These are phyloP conservation scores for Leptinotarsa undecemlineata DNA, from an alignment of 1,140 invertebrate genomes.

Conservation along the genomic window DNA sequence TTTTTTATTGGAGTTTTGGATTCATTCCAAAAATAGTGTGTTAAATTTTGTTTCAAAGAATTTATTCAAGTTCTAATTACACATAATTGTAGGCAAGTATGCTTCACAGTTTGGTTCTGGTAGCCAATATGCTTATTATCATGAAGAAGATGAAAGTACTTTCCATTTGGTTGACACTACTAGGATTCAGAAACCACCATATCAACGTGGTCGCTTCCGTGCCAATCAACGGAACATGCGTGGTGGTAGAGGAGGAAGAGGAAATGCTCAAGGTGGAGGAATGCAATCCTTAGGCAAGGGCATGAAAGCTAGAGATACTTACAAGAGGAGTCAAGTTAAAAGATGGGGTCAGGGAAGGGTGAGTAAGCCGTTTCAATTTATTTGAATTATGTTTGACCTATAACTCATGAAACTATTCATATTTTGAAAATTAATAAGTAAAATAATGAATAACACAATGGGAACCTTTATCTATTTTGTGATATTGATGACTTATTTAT, in stretches of 20 bases:
- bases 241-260: slow-evolving; percentile 75
- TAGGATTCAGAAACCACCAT: slow-evolving; percentile 85
- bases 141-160: slow-evolving; percentile 98
- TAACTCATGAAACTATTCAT: too few species aligned
- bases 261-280: slow-evolving; percentile 63
- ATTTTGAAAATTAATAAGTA: too few species aligned
- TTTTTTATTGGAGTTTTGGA: too few species aligned
- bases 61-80: background rate
- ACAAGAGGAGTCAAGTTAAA: slow-evolving; percentile 71
- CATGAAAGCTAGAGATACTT: slow-evolving; percentile 61
- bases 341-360: slow-evolving; percentile 86
- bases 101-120: slow-evolving; percentile 92
- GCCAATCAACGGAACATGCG: slow-evolving; percentile 81
- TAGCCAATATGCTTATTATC: slow-evolving; percentile 95
- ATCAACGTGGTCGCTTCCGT: slow-evolving; percentile 85
- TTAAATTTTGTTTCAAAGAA: background rate
- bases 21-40: too few species aligned
- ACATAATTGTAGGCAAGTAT: slow-evolving; percentile 81
- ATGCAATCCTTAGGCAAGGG: slow-evolving; percentile 69
- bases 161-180: slow-evolving; percentile 97
- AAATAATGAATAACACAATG: too few species aligned
- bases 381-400: too few species aligned
- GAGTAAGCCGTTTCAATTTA: slow-evolving; percentile 45
- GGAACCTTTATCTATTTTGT: too few species aligned
- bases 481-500: too few species aligned